Evolutionary conservation across 2,113 vertebrate species (phyloP), one percentile per base, ranked within the genome.

Genomic region (Marmota flaviventris): DNA sequence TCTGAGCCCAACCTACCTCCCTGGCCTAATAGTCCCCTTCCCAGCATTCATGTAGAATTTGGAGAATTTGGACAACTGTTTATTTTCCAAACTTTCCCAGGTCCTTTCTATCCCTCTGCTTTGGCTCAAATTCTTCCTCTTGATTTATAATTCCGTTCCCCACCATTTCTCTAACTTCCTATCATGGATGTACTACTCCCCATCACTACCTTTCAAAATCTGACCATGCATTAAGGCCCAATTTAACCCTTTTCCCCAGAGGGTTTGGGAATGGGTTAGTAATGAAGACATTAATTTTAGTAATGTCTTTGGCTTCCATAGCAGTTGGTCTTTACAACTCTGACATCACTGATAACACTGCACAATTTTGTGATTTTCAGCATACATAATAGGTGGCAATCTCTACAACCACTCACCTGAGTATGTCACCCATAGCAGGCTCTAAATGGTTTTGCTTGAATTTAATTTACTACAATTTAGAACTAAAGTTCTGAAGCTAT

Each of bases 191-290:
- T 51, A 51, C 16, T 61, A 79, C 45, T 61, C 27, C 27, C 11
- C 29, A 79, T 27, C 37, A 18, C 4, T 93, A 14, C 34, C 85
- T 81, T 84, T 90, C 78, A 92, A 87, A 97, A 51, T 95, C 39
- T 87, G 67, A 32, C 37, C 67, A 2, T 9, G 45, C 34, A 22
- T 63, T 91, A 42, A 79, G 10, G 13, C 29, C 37, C 37, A 89
- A n/a, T 56, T 91, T 72, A 92, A 81, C 1, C 25, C 10, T 81
- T 42, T 97, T 82, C 86, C 12, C 22, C 8, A 51, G 48, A 51
- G 48, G 48, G 12, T 13, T 51, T 51, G 10, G 48, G 48, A 51
- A 51, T 51, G 48, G 48, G 48, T 51, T 39, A 39, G 39, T 39
- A 39, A 39, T 39, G 39, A 39, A 39, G 39, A 39, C 39, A 39